phyloP scores from a whole-genome alignment of 2,113 vertebrate species.

The Psittacula cyanocephala region DNA sequence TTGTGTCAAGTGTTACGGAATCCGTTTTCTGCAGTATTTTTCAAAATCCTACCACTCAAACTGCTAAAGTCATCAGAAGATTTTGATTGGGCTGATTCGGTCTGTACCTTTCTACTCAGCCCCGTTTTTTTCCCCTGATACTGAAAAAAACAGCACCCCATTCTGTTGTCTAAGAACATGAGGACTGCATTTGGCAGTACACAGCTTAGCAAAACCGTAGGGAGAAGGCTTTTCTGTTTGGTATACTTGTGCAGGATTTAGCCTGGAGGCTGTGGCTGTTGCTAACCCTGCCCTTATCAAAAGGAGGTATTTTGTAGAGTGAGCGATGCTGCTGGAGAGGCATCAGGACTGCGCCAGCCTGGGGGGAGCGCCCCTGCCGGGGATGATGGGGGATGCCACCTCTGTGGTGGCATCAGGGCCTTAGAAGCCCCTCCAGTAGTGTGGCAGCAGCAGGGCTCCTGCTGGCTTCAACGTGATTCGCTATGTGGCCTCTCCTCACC shows the following conservation, averaged over 20 bases:
- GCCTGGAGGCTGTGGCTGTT: rapidly evolving
- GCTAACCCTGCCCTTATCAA: not conserved
- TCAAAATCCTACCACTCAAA: not conserved
- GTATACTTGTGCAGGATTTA: rapidly evolving
- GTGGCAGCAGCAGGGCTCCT: not conserved
- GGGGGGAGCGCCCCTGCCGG: not conserved
- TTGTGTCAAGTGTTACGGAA: rapidly evolving
- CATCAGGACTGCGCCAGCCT: not conserved
- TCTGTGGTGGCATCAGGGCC: not conserved
- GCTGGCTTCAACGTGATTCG: not conserved
- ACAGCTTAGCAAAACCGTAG: not conserved
- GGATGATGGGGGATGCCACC: not conserved
- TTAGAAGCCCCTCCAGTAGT: not conserved
- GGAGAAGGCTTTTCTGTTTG: not conserved
- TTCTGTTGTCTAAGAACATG: not conserved
- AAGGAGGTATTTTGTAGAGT: not conserved
- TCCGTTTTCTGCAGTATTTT: not conserved
- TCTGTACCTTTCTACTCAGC: not conserved
- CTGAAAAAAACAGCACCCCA: not conserved
- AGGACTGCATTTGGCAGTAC: not conserved
- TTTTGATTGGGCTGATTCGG: not conserved
- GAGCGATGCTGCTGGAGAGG: not conserved
- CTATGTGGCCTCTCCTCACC: not conserved
- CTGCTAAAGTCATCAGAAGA: not conserved
- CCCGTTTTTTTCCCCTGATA: rapidly evolving